phyloP scores from a whole-genome alignment of 2,888 invertebrate genomes.

The Serrognathus titanus region DNA sequence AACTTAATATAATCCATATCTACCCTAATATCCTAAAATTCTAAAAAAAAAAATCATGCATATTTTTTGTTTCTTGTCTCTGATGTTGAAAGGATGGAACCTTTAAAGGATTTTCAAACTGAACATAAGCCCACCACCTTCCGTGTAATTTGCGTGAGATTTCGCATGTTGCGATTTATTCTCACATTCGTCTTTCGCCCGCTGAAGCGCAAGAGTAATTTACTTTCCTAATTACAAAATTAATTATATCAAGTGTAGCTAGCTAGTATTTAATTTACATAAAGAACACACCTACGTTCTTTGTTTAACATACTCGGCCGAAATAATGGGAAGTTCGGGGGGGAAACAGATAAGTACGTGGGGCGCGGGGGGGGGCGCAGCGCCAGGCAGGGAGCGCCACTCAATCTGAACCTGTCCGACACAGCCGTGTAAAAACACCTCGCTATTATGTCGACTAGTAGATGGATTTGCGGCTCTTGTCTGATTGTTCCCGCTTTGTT shows the following conservation, averaged over 20 bases:
- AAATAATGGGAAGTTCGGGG: constrained; percentile 12
- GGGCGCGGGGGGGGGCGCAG: constrained; percentile 7
- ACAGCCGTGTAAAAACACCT: constrained; percentile 46
- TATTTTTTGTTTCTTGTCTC: too few species aligned
- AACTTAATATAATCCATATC: too few species aligned
- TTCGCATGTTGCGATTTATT: too few species aligned
- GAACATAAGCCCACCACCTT: too few species aligned
- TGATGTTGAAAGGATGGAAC: too few species aligned
- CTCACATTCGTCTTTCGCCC: too few species aligned
- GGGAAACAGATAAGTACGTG: constrained; percentile 18
- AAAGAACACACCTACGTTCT: constrained; percentile 4
- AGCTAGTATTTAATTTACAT: background rate
- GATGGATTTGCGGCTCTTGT: constrained; percentile 42
- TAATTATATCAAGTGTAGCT: background rate
- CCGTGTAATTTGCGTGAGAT: too few species aligned
- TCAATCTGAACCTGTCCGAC: constrained; percentile 46
- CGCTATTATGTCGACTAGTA: constrained; percentile 45
- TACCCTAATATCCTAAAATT: too few species aligned
- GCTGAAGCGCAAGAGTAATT: too few species aligned
- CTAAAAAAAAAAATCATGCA: too few species aligned
- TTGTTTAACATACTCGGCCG: constrained; percentile 12
- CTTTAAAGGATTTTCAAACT: too few species aligned
- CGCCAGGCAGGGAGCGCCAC: constrained; percentile 31
- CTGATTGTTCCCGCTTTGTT: constrained; percentile 46
- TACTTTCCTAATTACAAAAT: too few species aligned